phyloP scores from a whole-genome alignment of 2,113 vertebrate species.

The Suncus etruscus region DNA sequence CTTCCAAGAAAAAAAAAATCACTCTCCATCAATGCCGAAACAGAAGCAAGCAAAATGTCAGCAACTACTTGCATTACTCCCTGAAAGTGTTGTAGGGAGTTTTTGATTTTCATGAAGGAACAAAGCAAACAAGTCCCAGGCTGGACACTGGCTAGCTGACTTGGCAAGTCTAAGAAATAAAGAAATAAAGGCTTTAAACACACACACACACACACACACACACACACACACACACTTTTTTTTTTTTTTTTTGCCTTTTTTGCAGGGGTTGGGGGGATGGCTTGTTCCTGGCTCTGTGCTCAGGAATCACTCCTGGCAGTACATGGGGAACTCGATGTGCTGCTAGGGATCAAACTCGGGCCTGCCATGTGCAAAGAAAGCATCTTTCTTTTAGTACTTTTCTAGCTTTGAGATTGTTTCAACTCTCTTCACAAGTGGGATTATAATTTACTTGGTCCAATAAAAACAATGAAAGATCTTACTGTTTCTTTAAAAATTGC shows the following conservation, averaged over 20 bases:
- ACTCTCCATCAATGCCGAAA: background rate
- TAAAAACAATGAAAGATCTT: background rate
- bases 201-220: too few relatives aligned
- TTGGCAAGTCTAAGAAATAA: background rate
- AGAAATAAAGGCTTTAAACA: too few relatives aligned
- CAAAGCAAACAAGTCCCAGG: background rate
- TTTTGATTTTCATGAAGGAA: slow-evolving; percentile 10
- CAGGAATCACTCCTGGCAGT: too few relatives aligned
- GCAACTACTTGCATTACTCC: background rate
- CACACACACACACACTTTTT: too few relatives aligned
- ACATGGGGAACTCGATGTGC: too few relatives aligned
- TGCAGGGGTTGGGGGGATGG: too few relatives aligned
- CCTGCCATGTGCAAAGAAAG: too few relatives aligned
- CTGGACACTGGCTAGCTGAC: background rate
- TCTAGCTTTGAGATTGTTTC: background rate
- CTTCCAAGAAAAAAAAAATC: background rate
- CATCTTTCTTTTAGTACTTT: too few relatives aligned
- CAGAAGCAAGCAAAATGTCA: background rate
- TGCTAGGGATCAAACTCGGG: too few relatives aligned
- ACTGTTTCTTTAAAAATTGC: slow-evolving; percentile 22
- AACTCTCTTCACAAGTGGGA: background rate
- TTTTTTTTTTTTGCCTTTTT: too few relatives aligned
- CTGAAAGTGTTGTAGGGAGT: background rate
- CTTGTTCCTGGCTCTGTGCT: too few relatives aligned
- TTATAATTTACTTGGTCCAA: background rate